Evolutionary conservation across 1,140 invertebrate genomes (phyloP).

Genomic region (Radopholus similis): DNA sequence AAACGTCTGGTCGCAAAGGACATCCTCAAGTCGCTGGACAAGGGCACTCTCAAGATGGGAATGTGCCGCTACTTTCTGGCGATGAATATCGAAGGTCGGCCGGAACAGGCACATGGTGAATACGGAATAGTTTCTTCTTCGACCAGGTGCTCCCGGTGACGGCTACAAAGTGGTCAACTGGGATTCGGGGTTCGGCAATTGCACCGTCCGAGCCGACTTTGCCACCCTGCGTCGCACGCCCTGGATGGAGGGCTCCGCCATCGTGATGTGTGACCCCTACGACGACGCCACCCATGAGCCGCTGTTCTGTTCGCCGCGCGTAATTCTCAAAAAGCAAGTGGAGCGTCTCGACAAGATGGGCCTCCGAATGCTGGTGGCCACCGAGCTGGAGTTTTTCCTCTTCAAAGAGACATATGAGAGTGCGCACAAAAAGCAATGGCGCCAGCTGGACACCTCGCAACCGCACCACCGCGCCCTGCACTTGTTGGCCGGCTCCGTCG

Average conservation of each 20-base stretch:
- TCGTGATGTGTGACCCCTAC: background rate
- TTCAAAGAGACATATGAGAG: constrained; percentile 6
- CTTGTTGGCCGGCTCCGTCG: background rate
- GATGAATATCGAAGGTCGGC: constrained; percentile 6
- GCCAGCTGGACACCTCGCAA: background rate
- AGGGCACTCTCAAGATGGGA: background rate
- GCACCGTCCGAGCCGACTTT: background rate
- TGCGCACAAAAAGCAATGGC: constrained; percentile 6
- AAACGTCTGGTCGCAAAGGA: background rate
- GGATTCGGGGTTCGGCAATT: background rate
- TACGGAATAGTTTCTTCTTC: background rate
- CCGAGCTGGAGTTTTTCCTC: constrained; percentile 6
- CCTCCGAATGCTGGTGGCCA: background rate
- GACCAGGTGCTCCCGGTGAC: background rate
- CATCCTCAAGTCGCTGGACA: background rate
- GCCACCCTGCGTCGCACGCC: background rate
- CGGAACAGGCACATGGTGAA: background rate
- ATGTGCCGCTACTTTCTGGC: background rate
- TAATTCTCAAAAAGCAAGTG: background rate
- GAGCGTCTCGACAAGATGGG: background rate
- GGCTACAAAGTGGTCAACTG: background rate
- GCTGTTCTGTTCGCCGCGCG: background rate
- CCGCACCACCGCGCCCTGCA: constrained; percentile 6
- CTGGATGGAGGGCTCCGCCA: background rate
- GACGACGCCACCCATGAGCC: background rate